Evolutionary conservation across 53 echinoderm and acorn worm genomes (phyloP).

Genomic region (Echinarachnius parma): DNA sequence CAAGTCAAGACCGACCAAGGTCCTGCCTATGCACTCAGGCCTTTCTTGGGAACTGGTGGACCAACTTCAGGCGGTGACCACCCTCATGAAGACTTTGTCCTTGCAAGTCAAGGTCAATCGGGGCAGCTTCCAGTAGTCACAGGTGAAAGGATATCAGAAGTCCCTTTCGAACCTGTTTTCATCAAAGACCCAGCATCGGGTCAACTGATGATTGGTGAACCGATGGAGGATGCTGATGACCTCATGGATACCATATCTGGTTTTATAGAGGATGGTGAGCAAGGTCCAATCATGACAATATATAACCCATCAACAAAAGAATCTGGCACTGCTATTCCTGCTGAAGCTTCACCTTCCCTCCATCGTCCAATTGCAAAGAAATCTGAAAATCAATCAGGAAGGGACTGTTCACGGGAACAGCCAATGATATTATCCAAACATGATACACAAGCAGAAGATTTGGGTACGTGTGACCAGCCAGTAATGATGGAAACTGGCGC

Average conservation of each 20-base stretch:
- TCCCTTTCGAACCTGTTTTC: slow-evolving; percentile 28
- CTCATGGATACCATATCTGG: slow-evolving; percentile 55
- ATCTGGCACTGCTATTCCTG: slow-evolving; percentile 20
- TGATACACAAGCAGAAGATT: no score
- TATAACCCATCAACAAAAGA: slow-evolving; percentile 32
- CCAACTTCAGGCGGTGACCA: slow-evolving; percentile 32
- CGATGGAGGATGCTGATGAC: slow-evolving; percentile 44
- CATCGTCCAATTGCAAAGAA: no score
- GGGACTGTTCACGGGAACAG: no score
- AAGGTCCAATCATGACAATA: slow-evolving; percentile 22
- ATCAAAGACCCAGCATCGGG: slow-evolving; percentile 65
- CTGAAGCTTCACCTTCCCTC: no score
- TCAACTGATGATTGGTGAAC: slow-evolving; percentile 49
- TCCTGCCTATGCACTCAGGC: slow-evolving; percentile 74
- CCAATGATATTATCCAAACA: no score
- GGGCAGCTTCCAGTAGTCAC: slow-evolving; percentile 24
- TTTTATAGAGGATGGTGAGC: slow-evolving; percentile 39
- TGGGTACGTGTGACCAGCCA: no score
- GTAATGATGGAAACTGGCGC: no score
- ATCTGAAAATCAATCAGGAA: no score
- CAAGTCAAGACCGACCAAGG: slow-evolving; percentile 77
- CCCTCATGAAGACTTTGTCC: slow-evolving; percentile 45
- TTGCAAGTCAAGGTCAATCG: slow-evolving; percentile 20
- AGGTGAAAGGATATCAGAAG: slow-evolving; percentile 23
- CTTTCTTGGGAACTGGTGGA: slow-evolving; percentile 16